A percentile compares a stretch with the other conserved stretches of the same genome.
Conservation (phyloP, 1,140 invertebrate genomes). For the Drosophila yakuba region DNA sequence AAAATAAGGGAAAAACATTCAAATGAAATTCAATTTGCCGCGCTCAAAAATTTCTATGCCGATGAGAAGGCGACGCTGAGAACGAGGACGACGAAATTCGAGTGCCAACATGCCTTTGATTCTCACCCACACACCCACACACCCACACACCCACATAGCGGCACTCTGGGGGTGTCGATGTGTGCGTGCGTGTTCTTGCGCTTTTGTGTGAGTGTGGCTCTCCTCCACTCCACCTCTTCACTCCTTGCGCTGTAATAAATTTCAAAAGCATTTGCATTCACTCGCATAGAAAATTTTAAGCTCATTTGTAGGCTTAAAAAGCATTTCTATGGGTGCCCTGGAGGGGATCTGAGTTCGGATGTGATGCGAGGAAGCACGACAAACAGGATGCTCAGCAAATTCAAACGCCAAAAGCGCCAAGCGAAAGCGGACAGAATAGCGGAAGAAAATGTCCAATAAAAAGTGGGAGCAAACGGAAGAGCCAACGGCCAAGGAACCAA, state of each 20-base stretch:
- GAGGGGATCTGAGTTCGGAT: background rate
- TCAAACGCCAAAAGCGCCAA: constrained; percentile 56
- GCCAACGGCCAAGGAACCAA: constrained; percentile 58
- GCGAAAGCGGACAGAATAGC: constrained; percentile 54
- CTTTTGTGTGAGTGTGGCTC: constrained; percentile 5
- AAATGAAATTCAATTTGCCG: constrained; percentile 82
- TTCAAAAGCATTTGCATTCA: constrained; percentile 83
- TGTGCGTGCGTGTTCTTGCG: constrained; percentile 11
- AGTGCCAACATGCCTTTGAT: constrained; percentile 68
- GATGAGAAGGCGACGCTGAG: constrained; percentile 25
- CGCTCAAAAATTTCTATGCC: constrained; percentile 70
- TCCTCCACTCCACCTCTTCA: constrained; percentile 1
- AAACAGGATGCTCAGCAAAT: constrained; percentile 75
- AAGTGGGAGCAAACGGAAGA: constrained; percentile 67
- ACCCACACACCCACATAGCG: constrained; percentile 17
- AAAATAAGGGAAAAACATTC: constrained; percentile 60
- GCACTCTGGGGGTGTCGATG: constrained; percentile 11
- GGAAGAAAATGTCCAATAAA: constrained; percentile 64
- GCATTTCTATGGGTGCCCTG: constrained; percentile 25
- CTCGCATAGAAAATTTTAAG: constrained; percentile 84
- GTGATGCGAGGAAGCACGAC: background rate
- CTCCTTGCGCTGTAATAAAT: constrained; percentile 70
- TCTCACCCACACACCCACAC: constrained; percentile 30
- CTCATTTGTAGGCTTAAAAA: constrained; percentile 84
- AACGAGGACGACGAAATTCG: constrained; percentile 10